These are phyloP conservation scores for Eublepharis macularius DNA, from an alignment of 2,113 vertebrate genomes.

Conservation along the genomic window DNA sequence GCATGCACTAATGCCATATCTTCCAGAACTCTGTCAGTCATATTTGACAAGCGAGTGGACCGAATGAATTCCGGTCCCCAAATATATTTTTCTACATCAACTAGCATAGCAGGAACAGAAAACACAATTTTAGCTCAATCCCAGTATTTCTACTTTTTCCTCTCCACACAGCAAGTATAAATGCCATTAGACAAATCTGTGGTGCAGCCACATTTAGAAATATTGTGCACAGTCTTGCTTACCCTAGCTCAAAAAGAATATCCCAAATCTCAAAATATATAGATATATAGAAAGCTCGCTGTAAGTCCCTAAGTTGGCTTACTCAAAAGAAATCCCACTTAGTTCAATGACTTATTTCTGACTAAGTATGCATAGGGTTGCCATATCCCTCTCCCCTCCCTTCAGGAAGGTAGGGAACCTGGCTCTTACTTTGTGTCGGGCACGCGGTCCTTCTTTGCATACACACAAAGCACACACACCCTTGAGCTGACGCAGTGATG, in stretches of 20 bases:
- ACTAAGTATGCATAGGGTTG: too few species aligned
- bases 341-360: too few species aligned
- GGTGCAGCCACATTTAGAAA: neutral
- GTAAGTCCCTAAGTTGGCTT: too few species aligned
- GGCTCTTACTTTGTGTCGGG: too few species aligned
- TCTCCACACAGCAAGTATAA: neutral
- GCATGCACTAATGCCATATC: neutral
- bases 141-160: neutral
- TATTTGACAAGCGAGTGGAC: neutral
- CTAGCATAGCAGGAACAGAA: neutral
- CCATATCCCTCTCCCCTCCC: too few species aligned
- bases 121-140: neutral
- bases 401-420: too few species aligned
- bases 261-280: neutral
- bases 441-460: too few species aligned
- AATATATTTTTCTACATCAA: neutral
- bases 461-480: too few species aligned
- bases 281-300: neutral
- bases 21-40: neutral
- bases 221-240: neutral
- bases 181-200: neutral
- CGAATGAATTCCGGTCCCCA: neutral
- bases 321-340: too few species aligned
- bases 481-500: too few species aligned
- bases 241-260: neutral